Evolutionary conservation across 2,888 invertebrate species (phyloP).

Genomic region (Himalopsyche japonica): DNA sequence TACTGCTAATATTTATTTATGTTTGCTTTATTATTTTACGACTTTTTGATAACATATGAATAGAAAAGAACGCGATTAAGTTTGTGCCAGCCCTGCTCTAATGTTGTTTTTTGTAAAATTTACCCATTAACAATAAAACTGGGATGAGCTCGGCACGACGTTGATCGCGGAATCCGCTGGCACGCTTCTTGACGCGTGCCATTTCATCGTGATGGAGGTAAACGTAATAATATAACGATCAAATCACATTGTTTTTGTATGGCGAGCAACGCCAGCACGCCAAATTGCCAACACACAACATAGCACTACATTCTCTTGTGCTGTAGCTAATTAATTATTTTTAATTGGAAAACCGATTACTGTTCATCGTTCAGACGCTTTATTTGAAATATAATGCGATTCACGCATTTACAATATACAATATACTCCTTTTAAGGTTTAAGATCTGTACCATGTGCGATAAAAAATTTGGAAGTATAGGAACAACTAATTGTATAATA

Average conservation of each 20-base stretch:
- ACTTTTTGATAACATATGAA: no score
- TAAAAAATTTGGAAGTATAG: no score
- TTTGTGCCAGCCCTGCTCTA: neutral
- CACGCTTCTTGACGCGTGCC: constrained; percentile 5
- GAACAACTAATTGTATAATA: no score
- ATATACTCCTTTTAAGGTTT: no score
- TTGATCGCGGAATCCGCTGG: neutral
- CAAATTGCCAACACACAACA: neutral
- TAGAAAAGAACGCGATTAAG: neutral
- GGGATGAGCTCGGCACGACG: constrained; percentile 9
- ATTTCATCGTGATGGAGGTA: neutral
- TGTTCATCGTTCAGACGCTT: no score
- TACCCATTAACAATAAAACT: constrained; percentile 1
- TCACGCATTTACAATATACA: no score
- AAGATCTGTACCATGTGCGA: no score
- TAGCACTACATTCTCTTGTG: neutral
- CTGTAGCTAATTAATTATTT: neutral
- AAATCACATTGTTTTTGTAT: neutral
- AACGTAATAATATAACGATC: neutral
- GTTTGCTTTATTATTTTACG: no score
- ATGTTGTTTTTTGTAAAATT: neutral
- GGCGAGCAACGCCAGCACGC: neutral
- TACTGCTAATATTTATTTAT: no score
- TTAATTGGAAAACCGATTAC: neutral
- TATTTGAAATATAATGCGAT: no score